Percentiles rank a stretch among this genome's conserved stretches.
Conservation (phyloP, 2,113 vertebrate species). For the Microtus pennsylvanicus region DNA sequence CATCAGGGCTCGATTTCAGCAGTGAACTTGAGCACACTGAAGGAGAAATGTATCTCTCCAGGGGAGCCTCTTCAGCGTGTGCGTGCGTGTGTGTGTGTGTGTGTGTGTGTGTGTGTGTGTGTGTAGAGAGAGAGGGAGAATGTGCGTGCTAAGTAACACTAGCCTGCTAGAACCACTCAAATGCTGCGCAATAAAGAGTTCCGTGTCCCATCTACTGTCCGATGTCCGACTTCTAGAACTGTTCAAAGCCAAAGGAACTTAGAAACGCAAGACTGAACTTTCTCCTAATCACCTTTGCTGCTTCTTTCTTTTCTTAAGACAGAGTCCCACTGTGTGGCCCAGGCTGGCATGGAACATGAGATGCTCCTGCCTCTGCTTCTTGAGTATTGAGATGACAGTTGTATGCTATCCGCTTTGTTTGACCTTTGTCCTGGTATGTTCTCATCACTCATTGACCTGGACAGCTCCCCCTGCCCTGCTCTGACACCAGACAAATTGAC, state of each 20-base stretch:
- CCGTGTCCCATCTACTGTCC: background rate
- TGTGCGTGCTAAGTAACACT: background rate
- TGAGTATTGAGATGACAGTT: background rate
- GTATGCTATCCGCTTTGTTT: background rate
- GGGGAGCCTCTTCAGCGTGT: background rate
- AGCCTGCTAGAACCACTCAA: background rate
- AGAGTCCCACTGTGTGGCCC: background rate
- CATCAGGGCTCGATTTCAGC: background rate
- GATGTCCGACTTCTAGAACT: background rate
- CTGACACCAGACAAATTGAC: constrained; percentile 22
- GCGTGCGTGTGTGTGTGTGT: background rate
- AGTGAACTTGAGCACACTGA: background rate
- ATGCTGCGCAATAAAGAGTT: background rate
- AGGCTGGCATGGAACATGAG: background rate
- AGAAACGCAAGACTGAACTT: background rate
- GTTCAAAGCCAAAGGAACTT: background rate
- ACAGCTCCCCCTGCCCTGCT: accelerated
- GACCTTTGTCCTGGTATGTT: background rate
- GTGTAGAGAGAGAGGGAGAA: background rate
- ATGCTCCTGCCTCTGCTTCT: background rate
- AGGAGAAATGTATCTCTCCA: background rate
- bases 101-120: background rate
- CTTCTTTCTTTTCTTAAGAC: background rate
- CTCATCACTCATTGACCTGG: background rate
- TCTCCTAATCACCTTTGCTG: background rate